Conservation (phyloP, 2,888 invertebrate genomes). For the Pyrrhia umbra region DNA sequence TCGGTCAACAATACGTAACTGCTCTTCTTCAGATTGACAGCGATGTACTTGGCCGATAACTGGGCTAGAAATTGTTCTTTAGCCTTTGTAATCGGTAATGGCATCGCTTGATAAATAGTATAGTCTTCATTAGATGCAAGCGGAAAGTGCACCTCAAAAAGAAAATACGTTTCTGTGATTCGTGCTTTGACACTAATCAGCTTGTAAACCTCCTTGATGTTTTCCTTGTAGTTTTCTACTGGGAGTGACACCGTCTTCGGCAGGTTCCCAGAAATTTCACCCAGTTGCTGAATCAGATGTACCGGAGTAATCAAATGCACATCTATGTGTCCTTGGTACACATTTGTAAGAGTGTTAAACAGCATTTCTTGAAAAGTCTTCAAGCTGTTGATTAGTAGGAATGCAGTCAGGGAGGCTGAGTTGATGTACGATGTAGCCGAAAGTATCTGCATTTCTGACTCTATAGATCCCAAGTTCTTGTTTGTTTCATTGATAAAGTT, state of each 20-base stretch:
- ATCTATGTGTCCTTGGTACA: conserved; percentile 54
- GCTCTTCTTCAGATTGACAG: conserved; percentile 32
- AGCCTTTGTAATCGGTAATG: not conserved
- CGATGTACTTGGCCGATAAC: conserved; percentile 21
- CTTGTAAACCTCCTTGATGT: conserved; percentile 50
- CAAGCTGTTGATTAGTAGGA: conserved; percentile 13
- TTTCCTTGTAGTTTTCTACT: conserved; percentile 35
- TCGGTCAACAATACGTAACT: conserved; percentile 3
- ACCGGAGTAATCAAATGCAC: conserved; percentile 47
- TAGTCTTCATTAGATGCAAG: conserved; percentile 38
- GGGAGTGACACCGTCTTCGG: conserved; percentile 42
- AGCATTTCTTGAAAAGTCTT: conserved; percentile 45
- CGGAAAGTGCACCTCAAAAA: conserved; percentile 36
- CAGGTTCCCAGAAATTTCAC: conserved; percentile 40
- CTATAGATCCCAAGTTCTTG: conserved; percentile 7
- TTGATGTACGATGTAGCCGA: conserved; percentile 11
- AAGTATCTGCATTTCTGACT: conserved; percentile 15
- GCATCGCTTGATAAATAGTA: conserved; percentile 16
- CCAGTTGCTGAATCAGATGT: conserved; percentile 35
- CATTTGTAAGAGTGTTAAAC: conserved; percentile 46
- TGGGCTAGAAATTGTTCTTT: not conserved
- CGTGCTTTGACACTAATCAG: conserved; percentile 47
- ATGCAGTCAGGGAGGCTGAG: conserved; percentile 1
- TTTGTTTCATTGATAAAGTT: conserved; percentile 15
- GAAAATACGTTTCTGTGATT: conserved; percentile 37